Evolutionary conservation across 2,113 vertebrate genomes (phyloP), one percentile per base, ranked within the genome.

Genomic region (Pluvianellus socialis): DNA sequence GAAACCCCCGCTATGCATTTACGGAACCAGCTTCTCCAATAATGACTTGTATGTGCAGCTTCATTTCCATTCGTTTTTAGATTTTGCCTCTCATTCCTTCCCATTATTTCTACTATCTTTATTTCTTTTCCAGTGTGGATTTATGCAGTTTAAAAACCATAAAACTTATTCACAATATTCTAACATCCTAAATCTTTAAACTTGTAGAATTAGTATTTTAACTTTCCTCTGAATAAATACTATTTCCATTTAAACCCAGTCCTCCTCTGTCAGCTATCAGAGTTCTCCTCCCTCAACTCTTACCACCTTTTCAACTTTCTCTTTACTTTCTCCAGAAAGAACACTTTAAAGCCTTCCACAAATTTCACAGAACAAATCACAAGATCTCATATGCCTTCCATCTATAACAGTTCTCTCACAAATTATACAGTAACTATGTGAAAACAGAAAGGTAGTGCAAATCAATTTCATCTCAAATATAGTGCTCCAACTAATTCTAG

Each of bases 221-320:
- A 83, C 70, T 80, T 88, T 74, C 74, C 47, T 95, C 77, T 86
- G 56, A 79, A 96, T 94, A 94, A 95, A 93, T 96, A 96, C 71
- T 95, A 93, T 65, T 86, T 90, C 88, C 38, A 79, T 90, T 71
- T 90, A 86, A 94, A 92, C 91, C 32, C 62, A 63, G 83, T n/a
- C 40, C n/a, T 55, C 56, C 40, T 30, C 50, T 56, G 44, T 44
- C 32, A 53, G n/a, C 93, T 90, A 19, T 68, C 53, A 62, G 9
- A 49, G n/a, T 73, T 80, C 61, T 63, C 58, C 47, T 79, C 28
- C 72, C 63, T 67, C 67, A 47, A 7, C 96, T 87, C 96, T 66
- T 22, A 70, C 97, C 96, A 95, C 94, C 92, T 97, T 91, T 95
- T 92, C 97, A 96, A 99, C 98, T 94, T 99, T 88, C 98, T 97